Evolutionary conservation across 2,113 vertebrate genomes (phyloP), one percentile per base, ranked within the genome.

Genomic region (Scomber scombrus): DNA sequence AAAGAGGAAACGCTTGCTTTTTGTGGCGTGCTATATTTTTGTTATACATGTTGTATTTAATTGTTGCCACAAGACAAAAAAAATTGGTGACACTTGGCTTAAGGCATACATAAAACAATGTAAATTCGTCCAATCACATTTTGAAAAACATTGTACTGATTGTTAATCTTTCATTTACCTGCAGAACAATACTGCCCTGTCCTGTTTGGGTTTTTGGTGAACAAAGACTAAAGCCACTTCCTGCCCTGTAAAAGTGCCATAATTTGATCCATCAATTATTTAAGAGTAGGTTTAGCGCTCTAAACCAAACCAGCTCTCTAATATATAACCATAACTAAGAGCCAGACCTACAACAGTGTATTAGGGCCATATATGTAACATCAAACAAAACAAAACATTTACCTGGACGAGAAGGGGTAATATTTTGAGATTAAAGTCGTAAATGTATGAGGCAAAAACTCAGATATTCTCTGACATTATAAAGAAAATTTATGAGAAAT

Each of bases 91-190:
- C 72, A 60, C 79, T 87, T 89, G 21, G 34, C 46, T 85, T 47
- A 67, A 87, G 78, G 82, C 67, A 63, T 62, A 89, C 72, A 78
- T 46, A 10, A 40, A 31, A n/a, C n/a, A 12, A 2, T 15, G 31
- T 18, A 9, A 29, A 60, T 71, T 57, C 54, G 6, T 19, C 1
- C 2, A n/a, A 26, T n/a, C 14, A 26, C 18, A 43, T 47, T 3
- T 49, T n/a, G 40, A 80, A 12, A 47, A 40, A 40, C 34, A 40
- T 40, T 7, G 2, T 40, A 21, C 8, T 31, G 9, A 62, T 46
- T 45, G 49, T 63, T 5, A 21, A 11, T 40, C 34, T 40, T 16
- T 49, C 16, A 52, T 1, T 1, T 21, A 23, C 31, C 13, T 31
- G 1, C 64, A 5, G 31, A 52, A 52, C 29, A 11, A 29, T 1